These are phyloP conservation scores for Steinernema carpocapsae DNA, from an alignment of 2,888 invertebrate species.

Conservation along the genomic window DNA sequence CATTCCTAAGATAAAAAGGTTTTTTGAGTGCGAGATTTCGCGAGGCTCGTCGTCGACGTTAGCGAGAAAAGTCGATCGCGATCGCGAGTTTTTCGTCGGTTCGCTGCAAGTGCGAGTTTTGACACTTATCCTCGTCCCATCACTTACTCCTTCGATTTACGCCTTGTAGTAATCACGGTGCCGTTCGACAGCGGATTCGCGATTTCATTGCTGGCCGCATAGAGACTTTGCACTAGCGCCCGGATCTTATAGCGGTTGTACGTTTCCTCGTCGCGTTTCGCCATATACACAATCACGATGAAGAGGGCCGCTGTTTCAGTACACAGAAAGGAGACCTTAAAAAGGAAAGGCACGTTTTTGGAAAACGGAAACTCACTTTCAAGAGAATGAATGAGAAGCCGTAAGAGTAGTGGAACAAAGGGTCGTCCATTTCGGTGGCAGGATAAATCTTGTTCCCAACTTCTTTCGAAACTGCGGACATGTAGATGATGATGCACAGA, in stretches of 20 bases:
- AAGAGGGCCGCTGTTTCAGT: slow-evolving; percentile 66
- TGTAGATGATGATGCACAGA: slow-evolving; percentile 67
- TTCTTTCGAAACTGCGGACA: slow-evolving; percentile 65
- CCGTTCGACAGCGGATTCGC: not conserved
- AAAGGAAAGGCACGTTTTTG: not conserved
- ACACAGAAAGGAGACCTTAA: slow-evolving; percentile 61
- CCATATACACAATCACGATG: slow-evolving; percentile 67
- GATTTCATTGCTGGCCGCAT: slow-evolving; percentile 2
- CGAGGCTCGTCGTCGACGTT: slow-evolving; percentile 13
- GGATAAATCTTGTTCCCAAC: slow-evolving; percentile 68
- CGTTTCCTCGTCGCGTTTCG: slow-evolving; percentile 67
- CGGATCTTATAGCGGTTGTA: slow-evolving; percentile 65
- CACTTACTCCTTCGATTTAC: slow-evolving; percentile 19
- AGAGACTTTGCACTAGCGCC: slow-evolving; percentile 10
- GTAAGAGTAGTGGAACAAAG: slow-evolving; percentile 67
- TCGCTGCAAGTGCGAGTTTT: slow-evolving; percentile 21
- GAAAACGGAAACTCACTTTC: slow-evolving; percentile 51
- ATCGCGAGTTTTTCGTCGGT: not conserved
- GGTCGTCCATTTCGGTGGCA: slow-evolving; percentile 67
- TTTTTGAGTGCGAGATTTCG: slow-evolving; percentile 20
- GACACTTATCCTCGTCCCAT: no score
- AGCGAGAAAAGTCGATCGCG: slow-evolving; percentile 25
- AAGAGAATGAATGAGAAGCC: slow-evolving; percentile 66
- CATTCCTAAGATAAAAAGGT: slow-evolving; percentile 27
- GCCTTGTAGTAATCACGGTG: slow-evolving; percentile 21